These are phyloP conservation scores for Noctua janthina DNA, from an alignment of 2,888 invertebrate genomes.

Conservation along the genomic window DNA sequence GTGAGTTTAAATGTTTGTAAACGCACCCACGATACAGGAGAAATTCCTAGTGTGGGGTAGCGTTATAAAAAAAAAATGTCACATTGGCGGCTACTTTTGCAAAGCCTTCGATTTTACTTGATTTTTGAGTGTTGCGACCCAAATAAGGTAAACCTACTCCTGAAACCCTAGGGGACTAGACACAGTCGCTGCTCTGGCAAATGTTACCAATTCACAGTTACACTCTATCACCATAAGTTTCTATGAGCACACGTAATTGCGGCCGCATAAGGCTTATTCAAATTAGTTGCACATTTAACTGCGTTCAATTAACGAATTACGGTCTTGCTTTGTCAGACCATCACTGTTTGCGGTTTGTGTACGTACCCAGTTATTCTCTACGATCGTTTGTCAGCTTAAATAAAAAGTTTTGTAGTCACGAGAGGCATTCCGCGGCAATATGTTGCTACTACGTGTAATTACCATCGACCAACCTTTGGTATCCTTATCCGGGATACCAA, in stretches of 20 bases:
- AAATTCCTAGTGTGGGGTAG: no score
- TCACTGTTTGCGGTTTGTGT: conserved; percentile 20
- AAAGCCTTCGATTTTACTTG: no score
- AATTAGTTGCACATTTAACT: conserved; percentile 70
- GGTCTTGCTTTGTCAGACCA: conserved; percentile 40
- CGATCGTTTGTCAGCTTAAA: neutral
- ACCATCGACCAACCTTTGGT: no score
- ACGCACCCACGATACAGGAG: no score
- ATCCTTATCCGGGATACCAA: no score
- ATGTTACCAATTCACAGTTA: neutral
- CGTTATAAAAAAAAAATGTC: no score
- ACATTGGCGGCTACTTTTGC: no score
- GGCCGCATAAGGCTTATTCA: conserved; percentile 65
- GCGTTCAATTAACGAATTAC: conserved; percentile 66
- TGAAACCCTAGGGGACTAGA: neutral
- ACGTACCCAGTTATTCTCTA: neutral
- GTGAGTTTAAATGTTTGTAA: no score
- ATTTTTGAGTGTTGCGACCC: no score
- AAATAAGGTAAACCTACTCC: neutral
- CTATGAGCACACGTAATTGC: conserved; percentile 59
- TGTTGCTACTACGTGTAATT: no score
- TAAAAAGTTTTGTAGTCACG: neutral
- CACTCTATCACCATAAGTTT: conserved; percentile 28
- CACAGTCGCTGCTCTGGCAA: neutral
- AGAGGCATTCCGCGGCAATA: neutral